Percentiles rank a stretch among this genome's conserved stretches.
Evolutionary conservation across 2,113 vertebrate genomes (phyloP).

Genomic region (Alosa alosa): DNA sequence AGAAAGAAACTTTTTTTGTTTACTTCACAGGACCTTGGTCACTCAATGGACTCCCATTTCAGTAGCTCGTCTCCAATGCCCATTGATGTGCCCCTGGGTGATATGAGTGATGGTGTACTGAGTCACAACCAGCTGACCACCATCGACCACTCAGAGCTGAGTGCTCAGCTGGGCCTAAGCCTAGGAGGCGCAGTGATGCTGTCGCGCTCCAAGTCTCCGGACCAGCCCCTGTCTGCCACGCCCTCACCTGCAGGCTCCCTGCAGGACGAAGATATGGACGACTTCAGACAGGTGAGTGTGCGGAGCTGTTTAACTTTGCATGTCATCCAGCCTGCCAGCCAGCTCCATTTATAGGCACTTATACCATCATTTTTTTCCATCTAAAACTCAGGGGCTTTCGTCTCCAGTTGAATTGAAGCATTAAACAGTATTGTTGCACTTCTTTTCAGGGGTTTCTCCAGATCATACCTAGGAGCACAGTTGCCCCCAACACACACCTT

Average conservation of each 20-base stretch:
- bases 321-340: no score
- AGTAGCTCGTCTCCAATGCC: conserved; percentile 83
- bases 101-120: conserved; percentile 79
- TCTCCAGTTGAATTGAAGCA: no score
- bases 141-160: conserved; percentile 90
- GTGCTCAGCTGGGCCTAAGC: conserved; percentile 84
- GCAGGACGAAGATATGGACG: conserved; percentile 86
- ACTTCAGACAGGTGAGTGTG: conserved; percentile 75
- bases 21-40: conserved; percentile 79
- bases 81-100: conserved; percentile 79
- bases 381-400: no score
- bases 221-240: conserved; percentile 77
- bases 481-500: no score
- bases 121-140: conserved; percentile 85
- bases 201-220: conserved; percentile 76
- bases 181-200: conserved; percentile 78
- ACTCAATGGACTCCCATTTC: conserved; percentile 85
- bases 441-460: no score
- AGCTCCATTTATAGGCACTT: no score
- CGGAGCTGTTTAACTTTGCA: neutral
- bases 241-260: conserved; percentile 83
- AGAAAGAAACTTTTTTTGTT: neutral
- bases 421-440: no score
- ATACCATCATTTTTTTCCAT: no score
- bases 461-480: no score